Conservation (phyloP, 2,113 vertebrate genomes). For the Pseudopipra pipra region DNA sequence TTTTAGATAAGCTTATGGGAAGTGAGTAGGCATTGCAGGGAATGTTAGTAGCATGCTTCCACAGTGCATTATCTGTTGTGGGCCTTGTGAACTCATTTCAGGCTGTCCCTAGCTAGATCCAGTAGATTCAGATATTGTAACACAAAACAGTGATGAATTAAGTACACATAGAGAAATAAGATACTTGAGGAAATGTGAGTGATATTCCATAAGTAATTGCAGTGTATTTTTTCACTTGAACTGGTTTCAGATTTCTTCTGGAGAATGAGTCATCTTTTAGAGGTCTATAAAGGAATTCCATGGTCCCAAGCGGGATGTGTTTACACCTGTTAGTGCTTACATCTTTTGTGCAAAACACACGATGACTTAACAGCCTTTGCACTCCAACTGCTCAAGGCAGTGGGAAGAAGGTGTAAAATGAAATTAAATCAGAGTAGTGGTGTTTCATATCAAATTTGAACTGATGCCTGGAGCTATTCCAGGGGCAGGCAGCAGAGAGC, state of each 20-base stretch:
- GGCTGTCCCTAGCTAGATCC: not conserved
- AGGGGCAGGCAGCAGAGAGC: conserved; percentile 33
- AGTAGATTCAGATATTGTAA: not conserved
- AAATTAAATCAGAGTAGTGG: conserved; percentile 44
- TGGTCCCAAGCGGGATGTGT: not conserved
- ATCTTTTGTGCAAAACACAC: not conserved
- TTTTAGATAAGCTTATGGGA: not conserved
- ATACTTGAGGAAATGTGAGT: not conserved
- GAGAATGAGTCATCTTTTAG: conserved; percentile 2
- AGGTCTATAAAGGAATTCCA: conserved; percentile 12
- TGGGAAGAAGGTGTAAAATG: conserved; percentile 40
- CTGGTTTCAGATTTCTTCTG: conserved; percentile 22
- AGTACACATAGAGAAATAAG: not conserved
- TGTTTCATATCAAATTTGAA: conserved; percentile 34
- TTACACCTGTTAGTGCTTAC: conserved; percentile 22
- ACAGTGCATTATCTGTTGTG: not conserved
- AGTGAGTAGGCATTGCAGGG: not conserved
- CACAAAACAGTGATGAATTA: not conserved
- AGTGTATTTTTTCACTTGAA: not conserved
- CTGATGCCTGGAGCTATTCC: conserved; percentile 51
- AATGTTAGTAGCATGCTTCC: not conserved
- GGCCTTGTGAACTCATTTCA: not conserved
- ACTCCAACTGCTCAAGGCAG: conserved; percentile 47
- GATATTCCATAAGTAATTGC: not conserved
- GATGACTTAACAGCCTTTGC: conserved; percentile 18